Evolutionary conservation across 1,140 invertebrate species (phyloP).

Genomic region (Drosophila simulans): DNA sequence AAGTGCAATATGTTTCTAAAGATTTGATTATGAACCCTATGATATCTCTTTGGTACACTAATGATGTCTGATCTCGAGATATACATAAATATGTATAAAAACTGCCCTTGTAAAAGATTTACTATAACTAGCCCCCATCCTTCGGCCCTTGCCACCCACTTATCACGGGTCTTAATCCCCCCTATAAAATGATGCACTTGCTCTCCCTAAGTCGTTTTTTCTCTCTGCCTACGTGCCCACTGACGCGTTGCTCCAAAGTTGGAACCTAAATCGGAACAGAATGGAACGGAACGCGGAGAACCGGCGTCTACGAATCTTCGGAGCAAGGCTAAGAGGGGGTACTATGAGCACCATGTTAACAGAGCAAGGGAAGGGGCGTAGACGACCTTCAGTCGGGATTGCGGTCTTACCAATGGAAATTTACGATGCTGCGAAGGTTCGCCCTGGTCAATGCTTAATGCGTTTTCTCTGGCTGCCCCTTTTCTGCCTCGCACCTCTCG

Average conservation of each 20-base stretch:
- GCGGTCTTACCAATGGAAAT: constrained; percentile 48
- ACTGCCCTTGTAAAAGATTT: neutral
- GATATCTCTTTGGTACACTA: too few species aligned
- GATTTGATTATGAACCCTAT: neutral
- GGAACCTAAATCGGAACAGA: constrained; percentile 25
- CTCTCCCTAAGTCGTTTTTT: constrained; percentile 11
- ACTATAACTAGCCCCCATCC: constrained; percentile 1
- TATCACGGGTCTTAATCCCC: constrained; percentile 26
- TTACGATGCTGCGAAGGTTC: constrained; percentile 46
- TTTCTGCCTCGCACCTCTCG: constrained; percentile 19
- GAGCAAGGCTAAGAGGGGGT: constrained; percentile 18
- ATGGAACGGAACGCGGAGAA: constrained; percentile 39
- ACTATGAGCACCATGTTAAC: constrained; percentile 10
- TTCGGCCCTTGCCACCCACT: neutral
- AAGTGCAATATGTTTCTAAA: neutral
- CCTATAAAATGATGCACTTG: constrained; percentile 26
- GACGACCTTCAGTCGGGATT: constrained; percentile 24
- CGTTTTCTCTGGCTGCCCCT: constrained; percentile 6
- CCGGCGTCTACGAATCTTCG: constrained; percentile 32
- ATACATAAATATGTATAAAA: too few species aligned
- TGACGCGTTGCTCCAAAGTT: constrained; percentile 55
- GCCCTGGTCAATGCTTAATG: constrained; percentile 9
- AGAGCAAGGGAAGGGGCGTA: neutral
- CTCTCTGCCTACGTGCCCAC: constrained; percentile 66
- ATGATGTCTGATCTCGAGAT: too few species aligned